Percentiles rank a stretch among this genome's conserved stretches.
Conservation (phyloP, 1,140 invertebrate species). For the Anastrepha ludens region DNA sequence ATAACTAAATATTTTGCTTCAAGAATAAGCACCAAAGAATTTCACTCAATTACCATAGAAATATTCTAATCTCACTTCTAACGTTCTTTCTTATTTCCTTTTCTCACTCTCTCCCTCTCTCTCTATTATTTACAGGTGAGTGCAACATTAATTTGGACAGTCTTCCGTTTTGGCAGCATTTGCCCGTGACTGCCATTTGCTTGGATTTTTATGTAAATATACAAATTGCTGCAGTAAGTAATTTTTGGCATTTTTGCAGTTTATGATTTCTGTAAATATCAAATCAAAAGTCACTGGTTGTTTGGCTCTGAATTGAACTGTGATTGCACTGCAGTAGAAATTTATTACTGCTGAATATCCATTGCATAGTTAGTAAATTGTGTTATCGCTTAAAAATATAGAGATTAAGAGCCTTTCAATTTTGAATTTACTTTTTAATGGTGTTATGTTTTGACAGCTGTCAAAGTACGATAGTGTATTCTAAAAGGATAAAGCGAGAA, state of each 20-base stretch:
- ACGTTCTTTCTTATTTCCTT: neutral
- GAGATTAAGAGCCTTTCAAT: too few relatives aligned
- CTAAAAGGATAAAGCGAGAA: too few relatives aligned
- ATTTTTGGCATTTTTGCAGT: neutral
- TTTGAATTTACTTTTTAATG: too few relatives aligned
- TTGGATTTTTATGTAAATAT: constrained; percentile 5
- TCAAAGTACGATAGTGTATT: too few relatives aligned
- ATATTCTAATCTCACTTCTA: neutral
- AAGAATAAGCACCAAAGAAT: neutral
- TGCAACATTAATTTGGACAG: neutral
- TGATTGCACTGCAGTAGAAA: neutral
- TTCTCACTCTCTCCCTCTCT: neutral
- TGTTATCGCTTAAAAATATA: too few relatives aligned
- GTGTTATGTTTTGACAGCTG: too few relatives aligned
- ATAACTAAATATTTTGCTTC: constrained; percentile 2
- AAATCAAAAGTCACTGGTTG: neutral
- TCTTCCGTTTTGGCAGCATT: neutral
- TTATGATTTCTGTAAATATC: neutral
- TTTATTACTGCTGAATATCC: neutral
- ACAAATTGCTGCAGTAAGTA: constrained; percentile 19
- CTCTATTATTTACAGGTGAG: constrained; percentile 13
- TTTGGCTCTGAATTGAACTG: neutral
- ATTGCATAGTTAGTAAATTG: too few relatives aligned
- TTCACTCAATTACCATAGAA: neutral
- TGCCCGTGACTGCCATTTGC: neutral